phyloP scores from a whole-genome alignment of 2,797 vertebrate species.

The Aphelocoma californica region DNA sequence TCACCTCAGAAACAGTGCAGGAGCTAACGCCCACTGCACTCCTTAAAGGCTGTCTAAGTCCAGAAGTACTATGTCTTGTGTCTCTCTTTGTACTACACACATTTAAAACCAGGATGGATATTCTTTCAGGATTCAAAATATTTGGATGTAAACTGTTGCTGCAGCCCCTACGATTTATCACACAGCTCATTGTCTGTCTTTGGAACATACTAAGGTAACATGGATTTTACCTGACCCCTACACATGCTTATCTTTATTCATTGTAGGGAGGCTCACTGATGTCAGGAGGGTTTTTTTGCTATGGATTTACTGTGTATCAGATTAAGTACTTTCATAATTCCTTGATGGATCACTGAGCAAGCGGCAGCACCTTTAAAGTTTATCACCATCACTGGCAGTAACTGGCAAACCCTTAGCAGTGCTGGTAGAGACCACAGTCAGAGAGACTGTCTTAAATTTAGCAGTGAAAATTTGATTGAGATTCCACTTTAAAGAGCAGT shows the following conservation, averaged over 20 bases:
- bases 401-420: neutral
- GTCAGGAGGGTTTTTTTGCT: neutral
- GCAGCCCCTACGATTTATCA: neutral
- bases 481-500: slow-evolving; percentile 9
- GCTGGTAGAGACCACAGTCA: neutral
- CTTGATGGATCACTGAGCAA: neutral
- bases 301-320: neutral
- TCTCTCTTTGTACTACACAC: neutral
- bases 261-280: neutral
- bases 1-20: neutral
- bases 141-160: neutral
- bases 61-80: neutral
- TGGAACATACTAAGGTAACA: neutral
- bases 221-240: neutral
- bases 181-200: neutral
- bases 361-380: neutral
- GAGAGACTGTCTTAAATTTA: neutral
- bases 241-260: neutral
- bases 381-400: neutral
- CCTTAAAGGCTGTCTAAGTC: neutral
- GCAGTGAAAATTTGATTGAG: neutral
- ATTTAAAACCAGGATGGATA: neutral
- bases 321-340: neutral
- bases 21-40: neutral
- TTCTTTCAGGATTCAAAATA: neutral